These are phyloP conservation scores for Pocillopora meandrina DNA, from an alignment of 92 coral and sea anemone species.

Conservation along the genomic window DNA sequence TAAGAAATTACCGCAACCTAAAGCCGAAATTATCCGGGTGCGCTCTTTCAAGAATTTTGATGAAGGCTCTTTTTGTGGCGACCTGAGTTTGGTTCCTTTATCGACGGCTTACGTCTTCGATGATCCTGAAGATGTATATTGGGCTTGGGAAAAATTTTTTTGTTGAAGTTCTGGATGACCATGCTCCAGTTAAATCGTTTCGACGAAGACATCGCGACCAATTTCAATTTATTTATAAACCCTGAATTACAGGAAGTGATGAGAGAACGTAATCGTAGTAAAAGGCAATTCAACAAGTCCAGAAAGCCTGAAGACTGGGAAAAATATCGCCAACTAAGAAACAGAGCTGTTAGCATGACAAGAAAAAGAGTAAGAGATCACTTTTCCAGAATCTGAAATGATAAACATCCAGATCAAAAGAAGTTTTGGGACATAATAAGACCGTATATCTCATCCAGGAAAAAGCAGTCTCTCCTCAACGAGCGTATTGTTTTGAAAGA, in stretches of 20 bases:
- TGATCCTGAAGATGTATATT: constrained; percentile 49
- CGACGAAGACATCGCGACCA: constrained; percentile 40
- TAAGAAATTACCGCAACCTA: constrained; percentile 41
- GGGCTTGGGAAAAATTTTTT: constrained; percentile 10
- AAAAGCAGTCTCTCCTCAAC: too few relatives aligned
- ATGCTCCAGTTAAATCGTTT: neutral
- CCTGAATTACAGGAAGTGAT: neutral
- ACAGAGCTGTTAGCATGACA: constrained; percentile 50
- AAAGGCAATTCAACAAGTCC: constrained; percentile 18
- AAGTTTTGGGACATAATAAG: constrained; percentile 33
- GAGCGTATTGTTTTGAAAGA: too few relatives aligned
- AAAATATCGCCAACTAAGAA: constrained; percentile 25
- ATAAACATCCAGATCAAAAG: constrained; percentile 23
- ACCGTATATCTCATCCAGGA: too few relatives aligned
- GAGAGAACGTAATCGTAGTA: constrained; percentile 13
- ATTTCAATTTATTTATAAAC: constrained; percentile 35
- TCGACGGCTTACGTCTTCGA: constrained; percentile 46
- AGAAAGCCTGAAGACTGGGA: constrained; percentile 37
- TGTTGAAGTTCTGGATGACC: neutral
- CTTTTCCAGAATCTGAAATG: constrained; percentile 27
- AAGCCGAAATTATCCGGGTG: constrained; percentile 16
- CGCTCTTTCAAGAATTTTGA: constrained; percentile 46
- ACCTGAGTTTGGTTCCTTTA: constrained; percentile 20
- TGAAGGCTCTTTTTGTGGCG: constrained; percentile 35
- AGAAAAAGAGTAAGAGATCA: constrained; percentile 28